phyloP scores from a whole-genome alignment of 2,113 vertebrate species.

The Oceanodroma tethys region DNA sequence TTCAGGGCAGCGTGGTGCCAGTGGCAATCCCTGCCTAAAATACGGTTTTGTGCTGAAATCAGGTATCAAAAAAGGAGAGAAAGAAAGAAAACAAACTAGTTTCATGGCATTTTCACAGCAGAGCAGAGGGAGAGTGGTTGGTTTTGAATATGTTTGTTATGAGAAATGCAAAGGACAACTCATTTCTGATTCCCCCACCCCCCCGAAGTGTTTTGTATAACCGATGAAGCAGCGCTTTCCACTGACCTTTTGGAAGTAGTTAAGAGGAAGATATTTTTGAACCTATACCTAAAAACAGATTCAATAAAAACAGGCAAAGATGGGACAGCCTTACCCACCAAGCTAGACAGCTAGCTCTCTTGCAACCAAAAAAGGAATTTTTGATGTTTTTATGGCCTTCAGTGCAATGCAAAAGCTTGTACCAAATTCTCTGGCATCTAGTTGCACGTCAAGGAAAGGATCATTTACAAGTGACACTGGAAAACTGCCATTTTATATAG shows the following conservation, averaged over 20 bases:
- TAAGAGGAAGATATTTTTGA: conserved; percentile 15
- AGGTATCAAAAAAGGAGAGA: background rate
- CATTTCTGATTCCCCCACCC: background rate
- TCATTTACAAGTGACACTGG: background rate
- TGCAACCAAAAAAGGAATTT: conserved; percentile 1
- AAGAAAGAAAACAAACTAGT: background rate
- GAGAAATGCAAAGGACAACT: background rate
- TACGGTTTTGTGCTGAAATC: background rate
- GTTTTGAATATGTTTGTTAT: background rate
- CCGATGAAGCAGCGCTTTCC: background rate
- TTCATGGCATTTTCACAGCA: background rate
- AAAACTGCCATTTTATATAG: background rate
- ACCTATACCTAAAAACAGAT: conserved; percentile 6
- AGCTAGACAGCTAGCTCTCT: background rate
- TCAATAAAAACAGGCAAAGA: background rate
- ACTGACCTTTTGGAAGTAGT: background rate
- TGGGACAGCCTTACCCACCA: background rate
- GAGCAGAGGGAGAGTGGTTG: background rate
- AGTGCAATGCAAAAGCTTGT: background rate
- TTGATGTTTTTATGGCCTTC: background rate
- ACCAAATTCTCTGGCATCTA: background rate
- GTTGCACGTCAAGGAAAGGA: background rate
- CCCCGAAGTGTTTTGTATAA: background rate
- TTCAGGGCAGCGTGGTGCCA: background rate
- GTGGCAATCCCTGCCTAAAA: background rate